Evolutionary conservation across 2,113 vertebrate genomes (phyloP).

Genomic region (Hiodon tergisus): DNA sequence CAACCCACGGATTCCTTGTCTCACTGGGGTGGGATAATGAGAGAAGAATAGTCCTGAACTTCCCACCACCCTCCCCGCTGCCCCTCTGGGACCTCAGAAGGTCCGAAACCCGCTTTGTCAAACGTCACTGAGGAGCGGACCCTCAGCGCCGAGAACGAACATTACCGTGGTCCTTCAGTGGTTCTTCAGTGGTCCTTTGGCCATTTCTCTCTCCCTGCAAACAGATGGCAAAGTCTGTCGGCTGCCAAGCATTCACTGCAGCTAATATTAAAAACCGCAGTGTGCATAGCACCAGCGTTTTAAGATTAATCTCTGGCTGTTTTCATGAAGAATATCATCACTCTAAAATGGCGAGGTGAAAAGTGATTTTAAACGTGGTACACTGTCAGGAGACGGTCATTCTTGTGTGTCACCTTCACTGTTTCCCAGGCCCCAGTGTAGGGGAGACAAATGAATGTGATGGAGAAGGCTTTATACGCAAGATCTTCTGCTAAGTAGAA

Average conservation of each 20-base stretch:
- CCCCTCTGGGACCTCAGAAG: no score
- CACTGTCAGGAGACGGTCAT: neutral
- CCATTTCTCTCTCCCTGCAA: slow-evolving; percentile 50
- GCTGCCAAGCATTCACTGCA: slow-evolving; percentile 52
- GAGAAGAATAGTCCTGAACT: no score
- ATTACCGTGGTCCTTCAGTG: no score
- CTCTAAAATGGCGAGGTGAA: slow-evolving; percentile 11
- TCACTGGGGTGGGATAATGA: no score
- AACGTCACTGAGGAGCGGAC: no score
- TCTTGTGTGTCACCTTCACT: neutral
- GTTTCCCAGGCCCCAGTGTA: neutral
- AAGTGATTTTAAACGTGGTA: slow-evolving; percentile 12
- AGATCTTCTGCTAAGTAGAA: neutral
- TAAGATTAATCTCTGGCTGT: slow-evolving; percentile 32
- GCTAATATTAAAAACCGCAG: slow-evolving; percentile 29
- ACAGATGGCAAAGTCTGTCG: slow-evolving; percentile 51
- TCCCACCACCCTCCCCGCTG: no score
- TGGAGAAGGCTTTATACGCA: neutral
- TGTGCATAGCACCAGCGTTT: slow-evolving; percentile 27
- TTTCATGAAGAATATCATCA: neutral
- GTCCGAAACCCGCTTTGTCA: no score
- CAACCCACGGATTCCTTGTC: no score
- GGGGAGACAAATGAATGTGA: neutral
- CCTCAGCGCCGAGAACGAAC: no score
- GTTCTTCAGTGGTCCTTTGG: slow-evolving; percentile 37